Evolutionary conservation across 2,888 invertebrate genomes (phyloP).

Genomic region (Protonemura montana): DNA sequence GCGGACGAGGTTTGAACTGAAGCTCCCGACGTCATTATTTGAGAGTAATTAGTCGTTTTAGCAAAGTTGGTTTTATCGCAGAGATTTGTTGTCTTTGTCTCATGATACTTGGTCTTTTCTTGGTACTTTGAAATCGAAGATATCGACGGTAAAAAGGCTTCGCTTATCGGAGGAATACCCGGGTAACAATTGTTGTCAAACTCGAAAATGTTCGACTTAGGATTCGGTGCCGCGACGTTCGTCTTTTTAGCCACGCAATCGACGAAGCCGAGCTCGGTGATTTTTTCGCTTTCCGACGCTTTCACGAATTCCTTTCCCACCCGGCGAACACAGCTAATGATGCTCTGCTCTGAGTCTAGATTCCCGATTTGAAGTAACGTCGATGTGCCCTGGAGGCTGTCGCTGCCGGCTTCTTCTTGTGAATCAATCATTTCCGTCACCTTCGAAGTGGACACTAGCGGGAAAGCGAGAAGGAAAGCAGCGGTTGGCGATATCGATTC

Average conservation of each 20-base stretch:
- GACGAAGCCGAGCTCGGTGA: not conserved
- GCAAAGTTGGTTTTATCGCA: not conserved
- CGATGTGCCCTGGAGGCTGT: conserved; percentile 60
- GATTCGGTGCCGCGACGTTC: not conserved
- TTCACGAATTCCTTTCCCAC: not conserved
- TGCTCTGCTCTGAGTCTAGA: conserved; percentile 41
- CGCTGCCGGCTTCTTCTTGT: conserved; percentile 50
- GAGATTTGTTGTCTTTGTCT: not conserved
- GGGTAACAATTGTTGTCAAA: conserved; percentile 10
- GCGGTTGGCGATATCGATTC: conserved; percentile 77
- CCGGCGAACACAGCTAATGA: not conserved
- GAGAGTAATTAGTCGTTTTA: not conserved
- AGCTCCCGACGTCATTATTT: not conserved
- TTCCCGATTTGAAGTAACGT: conserved; percentile 61
- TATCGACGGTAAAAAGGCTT: conserved; percentile 13
- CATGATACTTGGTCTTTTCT: not conserved
- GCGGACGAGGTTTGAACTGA: not conserved
- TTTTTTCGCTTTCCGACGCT: not conserved
- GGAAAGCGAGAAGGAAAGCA: conserved; percentile 78
- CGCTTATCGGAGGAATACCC: not conserved
- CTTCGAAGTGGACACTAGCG: conserved; percentile 70
- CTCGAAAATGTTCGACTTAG: conserved; percentile 13
- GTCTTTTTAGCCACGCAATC: not conserved
- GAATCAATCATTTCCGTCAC: conserved; percentile 52
- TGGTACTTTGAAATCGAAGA: conserved; percentile 5